Percentiles rank a stretch among this genome's conserved stretches.
phyloP scores from a whole-genome alignment of 53 echinoderm and acorn worm species.

The Stichopus horrens region DNA sequence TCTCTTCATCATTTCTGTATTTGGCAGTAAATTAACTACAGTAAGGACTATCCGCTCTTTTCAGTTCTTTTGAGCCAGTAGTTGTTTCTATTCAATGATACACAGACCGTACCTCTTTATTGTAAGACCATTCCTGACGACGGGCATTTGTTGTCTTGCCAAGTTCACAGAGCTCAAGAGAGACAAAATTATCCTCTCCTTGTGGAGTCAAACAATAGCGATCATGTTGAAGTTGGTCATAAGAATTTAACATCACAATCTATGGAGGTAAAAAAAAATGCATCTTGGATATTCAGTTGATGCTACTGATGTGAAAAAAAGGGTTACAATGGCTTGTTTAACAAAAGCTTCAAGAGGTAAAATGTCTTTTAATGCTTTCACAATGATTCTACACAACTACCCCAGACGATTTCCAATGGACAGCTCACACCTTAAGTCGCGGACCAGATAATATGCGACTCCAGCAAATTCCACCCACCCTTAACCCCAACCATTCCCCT shows the following conservation, averaged over 20 bases:
- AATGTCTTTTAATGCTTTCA: too few species aligned
- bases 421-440: too few species aligned
- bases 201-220: constrained; percentile 66
- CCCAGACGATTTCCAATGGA: too few species aligned
- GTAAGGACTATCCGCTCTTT: neutral
- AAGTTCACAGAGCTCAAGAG: constrained; percentile 40
- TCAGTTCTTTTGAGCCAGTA: neutral
- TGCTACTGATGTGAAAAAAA: neutral
- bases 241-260: constrained; percentile 69
- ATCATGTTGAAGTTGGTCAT: constrained; percentile 83
- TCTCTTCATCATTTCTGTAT: too few species aligned
- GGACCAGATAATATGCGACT: too few species aligned
- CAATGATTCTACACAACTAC: too few species aligned
- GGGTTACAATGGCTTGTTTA: neutral
- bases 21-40: too few species aligned
- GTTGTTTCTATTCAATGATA: neutral
- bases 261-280: constrained; percentile 2
- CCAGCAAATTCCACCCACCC: too few species aligned
- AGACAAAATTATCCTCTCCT: constrained; percentile 54
- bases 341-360: too few species aligned
- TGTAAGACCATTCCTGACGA: constrained; percentile 7
- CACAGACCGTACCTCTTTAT: neutral
- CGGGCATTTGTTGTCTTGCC: constrained; percentile 45
- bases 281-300: neutral
- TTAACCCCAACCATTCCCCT: too few species aligned